Base-by-base conservation (phyloP, 2,113 vertebrate genomes). In the Etheostoma spectabile region DNA sequence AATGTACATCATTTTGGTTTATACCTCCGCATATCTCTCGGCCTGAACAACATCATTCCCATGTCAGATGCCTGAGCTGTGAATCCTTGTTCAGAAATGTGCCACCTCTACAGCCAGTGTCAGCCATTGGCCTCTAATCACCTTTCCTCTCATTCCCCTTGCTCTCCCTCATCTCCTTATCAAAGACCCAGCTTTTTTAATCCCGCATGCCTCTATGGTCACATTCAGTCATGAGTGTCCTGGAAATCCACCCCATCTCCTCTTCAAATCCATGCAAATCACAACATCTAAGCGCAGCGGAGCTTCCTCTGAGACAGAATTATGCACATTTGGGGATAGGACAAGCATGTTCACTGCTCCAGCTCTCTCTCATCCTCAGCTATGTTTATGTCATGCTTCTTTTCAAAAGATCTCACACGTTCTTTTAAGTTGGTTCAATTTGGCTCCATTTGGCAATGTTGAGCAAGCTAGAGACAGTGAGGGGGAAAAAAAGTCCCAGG, bases 251-350 rank as follows among this genome's bases (percentile, higher is more conserved):
- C 74, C 86, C 81, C 74, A 83, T 88, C 86, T 88, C 72, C 61
- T 65, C 86, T 91, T 92, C 88, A 94, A 92, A 94, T 93, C 89
- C 88, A 93, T 94, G 93, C 88, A 94, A 92, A 94, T 92, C 91
- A 84, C 80, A 86, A 89, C 91, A 92, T 94, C 93, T 94, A 90
- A 94, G 85, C 86, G 91, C 89, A 92, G 89, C 66, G 63, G 85
- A 87, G 87, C 84, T 88, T 89, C 88, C 59, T 92, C 88, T 78
- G 91, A 90, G 85, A 88, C 88, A 82, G 75, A 91, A 90, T 90
- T 92, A 92, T 93, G 88, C 86, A 91, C 86, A 90, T 85, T 74
- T 61, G 66, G 84, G 81, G 84, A 87, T 86, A 74, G 89, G 74
- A 77, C 75, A 73, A 83, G 79, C 45, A 51, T 84, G 69, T 74